phyloP scores from a whole-genome alignment of 2,888 invertebrate species.

The Agriopis aurantiaria region DNA sequence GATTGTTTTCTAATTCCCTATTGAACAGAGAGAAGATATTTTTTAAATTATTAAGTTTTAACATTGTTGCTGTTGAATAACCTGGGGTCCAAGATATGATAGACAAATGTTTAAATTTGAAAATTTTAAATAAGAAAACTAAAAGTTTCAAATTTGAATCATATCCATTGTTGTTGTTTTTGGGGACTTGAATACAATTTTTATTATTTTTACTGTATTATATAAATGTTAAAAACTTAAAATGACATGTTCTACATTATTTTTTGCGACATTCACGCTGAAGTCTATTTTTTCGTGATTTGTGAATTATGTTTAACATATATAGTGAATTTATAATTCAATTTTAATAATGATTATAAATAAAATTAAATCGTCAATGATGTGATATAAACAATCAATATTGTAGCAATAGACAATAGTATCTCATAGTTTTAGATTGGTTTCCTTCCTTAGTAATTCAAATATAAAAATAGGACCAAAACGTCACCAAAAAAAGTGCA shows the following conservation, averaged over 20 bases:
- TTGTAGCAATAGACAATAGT: conserved; percentile 56
- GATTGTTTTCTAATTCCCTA: conserved; percentile 70
- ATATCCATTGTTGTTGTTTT: conserved; percentile 49
- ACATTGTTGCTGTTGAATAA: conserved; percentile 74
- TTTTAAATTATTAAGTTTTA: conserved; percentile 78
- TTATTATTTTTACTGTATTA: conserved; percentile 30
- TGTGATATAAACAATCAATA: conserved; percentile 66
- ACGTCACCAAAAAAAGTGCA: conserved; percentile 49
- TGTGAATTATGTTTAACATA: background rate
- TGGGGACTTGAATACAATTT: conserved; percentile 43
- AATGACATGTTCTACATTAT: conserved; percentile 31
- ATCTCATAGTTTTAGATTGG: conserved; percentile 51
- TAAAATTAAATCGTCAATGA: conserved; percentile 58
- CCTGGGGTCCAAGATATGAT: conserved; percentile 81
- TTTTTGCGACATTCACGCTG: conserved; percentile 31
- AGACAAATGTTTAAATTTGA: conserved; percentile 62
- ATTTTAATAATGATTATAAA: conserved; percentile 3
- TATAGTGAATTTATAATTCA: background rate
- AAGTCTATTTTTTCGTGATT: background rate
- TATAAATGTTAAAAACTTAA: conserved; percentile 32
- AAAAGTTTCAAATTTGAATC: conserved; percentile 51
- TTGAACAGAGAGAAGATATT: conserved; percentile 70
- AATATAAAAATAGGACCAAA: conserved; percentile 63
- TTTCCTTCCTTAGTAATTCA: conserved; percentile 46
- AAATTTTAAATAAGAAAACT: conserved; percentile 33